Base-by-base conservation (phyloP, 2,113 vertebrate species). In the Tupaia tana region DNA sequence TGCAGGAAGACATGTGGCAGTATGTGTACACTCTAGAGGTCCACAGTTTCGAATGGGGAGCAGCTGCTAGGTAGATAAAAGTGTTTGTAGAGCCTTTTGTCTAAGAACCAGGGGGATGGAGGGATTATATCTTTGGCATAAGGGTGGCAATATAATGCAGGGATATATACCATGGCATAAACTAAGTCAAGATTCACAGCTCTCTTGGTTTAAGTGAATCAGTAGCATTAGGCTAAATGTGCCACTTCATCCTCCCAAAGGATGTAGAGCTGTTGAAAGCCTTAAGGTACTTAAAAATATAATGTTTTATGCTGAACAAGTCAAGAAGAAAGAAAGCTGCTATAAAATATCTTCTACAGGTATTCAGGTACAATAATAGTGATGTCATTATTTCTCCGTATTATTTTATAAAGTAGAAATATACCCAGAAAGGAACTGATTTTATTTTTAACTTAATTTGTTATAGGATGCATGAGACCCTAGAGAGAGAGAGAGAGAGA, bases 301-400 rank as follows among this genome's bases (percentile, higher is more conserved):
- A 80, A 83, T 86, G 52, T 66, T 91, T 94, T 86, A 89, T 80
- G 70, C 29, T 56, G 22, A 93, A 71, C 54, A 56, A 82, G 27
- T 31, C 11, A 61, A 29, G 84, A 91, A 86, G 43, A 83, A 89
- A 87, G 74, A 20, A 81, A 89, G 19, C 70, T 70, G 34, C 74
- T 93, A 56, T 89, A 91, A 93, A 87, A 89, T 94, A 80, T 14
- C 85, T 81, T 80, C 56, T 89, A 84, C n/a, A 77, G n/a, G 81
- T 52, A 58, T 94, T 69, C 66, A 78, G 24, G 59, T 86, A 69
- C 79, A 71, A 79, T 80, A 61, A 24, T 69, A 75, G 22, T 63
- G 9, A 24, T 89, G n/a, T 54, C 78, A 78, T 67, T 91, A 89
- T 52, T 83, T 80, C 54, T 91, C 67, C 75, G 29, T 34, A 56